A percentile compares a stretch with the other conserved stretches of the same genome.
These are phyloP conservation scores for Leuciscus waleckii DNA, from an alignment of 2,797 vertebrate species.

Conservation along the genomic window DNA sequence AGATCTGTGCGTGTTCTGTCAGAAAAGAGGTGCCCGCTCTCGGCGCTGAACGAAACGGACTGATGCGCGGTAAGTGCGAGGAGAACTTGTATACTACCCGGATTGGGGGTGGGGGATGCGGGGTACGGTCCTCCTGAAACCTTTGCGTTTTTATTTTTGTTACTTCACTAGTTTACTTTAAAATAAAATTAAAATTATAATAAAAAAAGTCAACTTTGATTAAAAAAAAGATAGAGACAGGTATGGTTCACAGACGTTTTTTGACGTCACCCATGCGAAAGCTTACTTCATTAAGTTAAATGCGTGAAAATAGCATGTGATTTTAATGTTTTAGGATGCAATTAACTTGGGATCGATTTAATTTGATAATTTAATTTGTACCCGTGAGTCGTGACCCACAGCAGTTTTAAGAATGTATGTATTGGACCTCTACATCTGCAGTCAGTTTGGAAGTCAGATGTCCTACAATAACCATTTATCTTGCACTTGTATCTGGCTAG, in stretches of 20 bases:
- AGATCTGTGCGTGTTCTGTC: neutral
- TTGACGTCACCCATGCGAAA: neutral
- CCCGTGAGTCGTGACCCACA: too few relatives aligned
- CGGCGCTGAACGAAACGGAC: constrained; percentile 43
- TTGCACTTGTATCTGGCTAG: neutral
- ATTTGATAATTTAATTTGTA: neutral
- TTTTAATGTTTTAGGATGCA: neutral
- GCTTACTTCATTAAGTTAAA: neutral
- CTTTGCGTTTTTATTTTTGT: neutral
- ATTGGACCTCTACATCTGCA: neutral
- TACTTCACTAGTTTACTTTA: neutral
- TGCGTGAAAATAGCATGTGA: neutral
- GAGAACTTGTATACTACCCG: constrained; percentile 41
- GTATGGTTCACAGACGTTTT: neutral
- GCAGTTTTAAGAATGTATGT: neutral
- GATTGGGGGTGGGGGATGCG: constrained; percentile 41
- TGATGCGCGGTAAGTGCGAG: constrained; percentile 46
- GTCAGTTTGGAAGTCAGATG: neutral
- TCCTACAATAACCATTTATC: neutral
- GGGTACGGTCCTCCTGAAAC: constrained; percentile 13
- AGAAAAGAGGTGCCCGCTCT: constrained; percentile 8
- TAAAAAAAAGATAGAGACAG: neutral
- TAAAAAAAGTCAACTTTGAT: neutral
- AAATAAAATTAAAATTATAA: neutral
- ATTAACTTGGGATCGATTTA: neutral